These are phyloP conservation scores for Caenorhabditis brenneri DNA, from an alignment of 1,140 invertebrate genomes.

Conservation along the genomic window DNA sequence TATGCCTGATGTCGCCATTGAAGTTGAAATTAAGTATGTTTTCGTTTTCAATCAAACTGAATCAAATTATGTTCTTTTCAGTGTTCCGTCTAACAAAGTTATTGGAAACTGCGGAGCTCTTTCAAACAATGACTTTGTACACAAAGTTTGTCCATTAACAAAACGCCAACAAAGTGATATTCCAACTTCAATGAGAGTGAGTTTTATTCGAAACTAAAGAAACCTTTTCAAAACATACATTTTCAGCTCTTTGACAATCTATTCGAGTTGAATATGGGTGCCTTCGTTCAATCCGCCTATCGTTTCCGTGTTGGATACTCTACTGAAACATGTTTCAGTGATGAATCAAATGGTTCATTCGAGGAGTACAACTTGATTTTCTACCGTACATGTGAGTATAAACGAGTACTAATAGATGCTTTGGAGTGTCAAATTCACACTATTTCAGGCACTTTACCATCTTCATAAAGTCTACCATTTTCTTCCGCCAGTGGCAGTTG, in stretches of 20 bases:
- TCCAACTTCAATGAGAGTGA: slow-evolving; percentile 24
- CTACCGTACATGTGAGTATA: slow-evolving; percentile 62
- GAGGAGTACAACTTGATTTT: slow-evolving; percentile 70
- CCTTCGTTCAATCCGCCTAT: slow-evolving; percentile 66
- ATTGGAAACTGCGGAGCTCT: slow-evolving; percentile 44
- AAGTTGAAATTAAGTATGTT: slow-evolving; percentile 63
- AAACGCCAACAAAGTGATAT: background rate
- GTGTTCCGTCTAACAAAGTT: slow-evolving; percentile 13
- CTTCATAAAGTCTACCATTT: slow-evolving; percentile 37
- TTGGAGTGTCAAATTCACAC: background rate
- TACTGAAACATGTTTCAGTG: slow-evolving; percentile 59
- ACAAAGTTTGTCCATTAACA: slow-evolving; percentile 26
- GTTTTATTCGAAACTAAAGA: background rate
- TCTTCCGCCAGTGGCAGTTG: slow-evolving; percentile 15
- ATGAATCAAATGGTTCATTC: slow-evolving; percentile 57
- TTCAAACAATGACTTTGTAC: background rate
- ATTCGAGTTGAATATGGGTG: slow-evolving; percentile 65
- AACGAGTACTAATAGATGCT: background rate
- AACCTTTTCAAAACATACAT: background rate
- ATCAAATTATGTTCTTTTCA: background rate
- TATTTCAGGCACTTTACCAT: slow-evolving; percentile 20
- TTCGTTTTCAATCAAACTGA: background rate
- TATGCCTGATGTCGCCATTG: slow-evolving; percentile 63
- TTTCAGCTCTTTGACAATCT: slow-evolving; percentile 62
- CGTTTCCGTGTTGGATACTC: slow-evolving; percentile 66